Evolutionary conservation across 2,888 invertebrate genomes (phyloP).

Genomic region (Fragum whitleyi): DNA sequence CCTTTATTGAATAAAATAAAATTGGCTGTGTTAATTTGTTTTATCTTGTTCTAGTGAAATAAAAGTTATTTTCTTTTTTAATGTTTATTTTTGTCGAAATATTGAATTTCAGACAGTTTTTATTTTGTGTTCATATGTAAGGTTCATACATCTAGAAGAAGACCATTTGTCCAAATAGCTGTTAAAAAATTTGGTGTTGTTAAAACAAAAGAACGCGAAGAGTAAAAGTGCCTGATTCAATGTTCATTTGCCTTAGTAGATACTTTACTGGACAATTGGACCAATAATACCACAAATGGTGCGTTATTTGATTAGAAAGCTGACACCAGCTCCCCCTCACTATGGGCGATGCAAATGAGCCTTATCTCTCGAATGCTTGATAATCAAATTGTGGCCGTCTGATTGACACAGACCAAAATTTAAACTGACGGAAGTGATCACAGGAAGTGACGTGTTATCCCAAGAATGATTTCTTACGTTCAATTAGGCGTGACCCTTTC

Average conservation of each 20-base stretch:
- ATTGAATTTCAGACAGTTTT: too few relatives aligned
- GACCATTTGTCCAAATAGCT: too few relatives aligned
- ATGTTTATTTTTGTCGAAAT: too few relatives aligned
- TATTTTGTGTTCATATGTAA: too few relatives aligned
- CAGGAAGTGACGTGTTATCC: conserved; percentile 17
- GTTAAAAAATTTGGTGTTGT: too few relatives aligned
- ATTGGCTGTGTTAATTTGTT: too few relatives aligned
- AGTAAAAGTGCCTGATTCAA: conserved; percentile 59
- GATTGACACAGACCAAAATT: conserved; percentile 27
- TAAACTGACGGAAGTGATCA: conserved; percentile 13
- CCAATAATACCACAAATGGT: conserved; percentile 43
- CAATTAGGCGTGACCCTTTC: neutral
- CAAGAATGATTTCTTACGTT: conserved; percentile 14
- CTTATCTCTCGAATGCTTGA: conserved; percentile 36
- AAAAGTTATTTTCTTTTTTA: too few relatives aligned
- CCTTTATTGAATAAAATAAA: too few relatives aligned
- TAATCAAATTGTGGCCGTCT: conserved; percentile 29
- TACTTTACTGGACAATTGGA: neutral
- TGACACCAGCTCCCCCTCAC: conserved; percentile 41
- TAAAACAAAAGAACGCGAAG: conserved; percentile 5
- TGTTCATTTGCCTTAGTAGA: conserved; percentile 36
- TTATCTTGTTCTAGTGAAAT: too few relatives aligned
- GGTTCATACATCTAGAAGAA: too few relatives aligned
- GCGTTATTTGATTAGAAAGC: conserved; percentile 50
- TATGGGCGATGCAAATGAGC: conserved; percentile 39